phyloP scores from a whole-genome alignment of 1,140 invertebrate species.

The Antheraea mylitta region DNA sequence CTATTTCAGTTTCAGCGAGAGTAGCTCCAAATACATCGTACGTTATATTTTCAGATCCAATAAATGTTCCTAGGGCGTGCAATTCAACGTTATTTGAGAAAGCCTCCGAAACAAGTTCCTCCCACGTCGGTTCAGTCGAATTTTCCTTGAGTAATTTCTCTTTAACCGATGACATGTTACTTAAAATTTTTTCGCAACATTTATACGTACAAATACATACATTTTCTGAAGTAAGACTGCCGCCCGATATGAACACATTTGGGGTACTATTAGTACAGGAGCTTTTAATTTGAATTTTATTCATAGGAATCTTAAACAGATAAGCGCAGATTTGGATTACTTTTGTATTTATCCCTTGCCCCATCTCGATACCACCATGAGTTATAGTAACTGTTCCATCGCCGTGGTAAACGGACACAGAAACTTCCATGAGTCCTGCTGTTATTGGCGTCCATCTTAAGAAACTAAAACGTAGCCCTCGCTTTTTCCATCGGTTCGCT shows the following conservation, averaged over 20 bases:
- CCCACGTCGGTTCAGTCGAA: slow-evolving; percentile 80
- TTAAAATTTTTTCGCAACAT: slow-evolving; percentile 81
- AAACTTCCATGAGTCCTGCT: slow-evolving; percentile 73
- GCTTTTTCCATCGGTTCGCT: slow-evolving; percentile 88
- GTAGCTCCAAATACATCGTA: slow-evolving; percentile 81
- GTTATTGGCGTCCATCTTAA: slow-evolving; percentile 80
- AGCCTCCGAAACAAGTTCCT: slow-evolving; percentile 79
- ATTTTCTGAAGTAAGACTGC: slow-evolving; percentile 34
- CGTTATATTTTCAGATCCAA: slow-evolving; percentile 50
- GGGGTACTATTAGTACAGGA: slow-evolving; percentile 78
- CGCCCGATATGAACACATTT: slow-evolving; percentile 81
- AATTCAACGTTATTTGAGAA: slow-evolving; percentile 79
- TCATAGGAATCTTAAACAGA: slow-evolving; percentile 84
- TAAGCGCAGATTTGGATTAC: slow-evolving; percentile 86
- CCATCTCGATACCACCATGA: slow-evolving; percentile 90
- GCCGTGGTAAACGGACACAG: slow-evolving; percentile 84
- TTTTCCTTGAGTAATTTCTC: slow-evolving; percentile 80
- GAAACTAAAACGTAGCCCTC: slow-evolving; percentile 84
- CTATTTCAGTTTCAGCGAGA: slow-evolving; percentile 85
- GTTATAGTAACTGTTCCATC: slow-evolving; percentile 88
- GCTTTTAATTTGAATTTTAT: slow-evolving; percentile 74
- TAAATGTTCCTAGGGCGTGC: slow-evolving; percentile 52
- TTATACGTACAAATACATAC: slow-evolving; percentile 77
- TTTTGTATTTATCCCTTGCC: slow-evolving; percentile 85
- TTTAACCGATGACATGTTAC: slow-evolving; percentile 42